phyloP scores from a whole-genome alignment of 2,888 invertebrate species.

The Steinernema carpocapsae region DNA sequence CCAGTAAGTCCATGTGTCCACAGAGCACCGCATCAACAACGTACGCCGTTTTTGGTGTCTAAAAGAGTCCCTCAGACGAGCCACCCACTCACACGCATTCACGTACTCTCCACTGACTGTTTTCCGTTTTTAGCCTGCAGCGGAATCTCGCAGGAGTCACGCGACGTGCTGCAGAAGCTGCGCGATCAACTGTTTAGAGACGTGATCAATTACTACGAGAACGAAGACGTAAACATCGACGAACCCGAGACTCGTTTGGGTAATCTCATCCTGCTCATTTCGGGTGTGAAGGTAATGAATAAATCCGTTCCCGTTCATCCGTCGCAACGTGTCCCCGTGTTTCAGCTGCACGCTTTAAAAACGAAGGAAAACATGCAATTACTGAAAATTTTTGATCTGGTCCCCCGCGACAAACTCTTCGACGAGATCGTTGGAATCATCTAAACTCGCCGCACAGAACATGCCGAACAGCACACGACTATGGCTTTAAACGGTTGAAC shows the following conservation, averaged over 20 bases:
- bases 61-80: too few species aligned
- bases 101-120: too few species aligned
- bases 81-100: too few species aligned
- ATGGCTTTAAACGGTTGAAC: constrained; percentile 30
- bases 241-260: constrained; percentile 61
- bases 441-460: too few species aligned
- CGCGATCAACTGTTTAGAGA: constrained; percentile 56
- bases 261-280: constrained; percentile 53
- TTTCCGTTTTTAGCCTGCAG: constrained; percentile 45
- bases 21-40: too few species aligned
- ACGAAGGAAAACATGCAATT: constrained; percentile 64
- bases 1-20: constrained; percentile 43
- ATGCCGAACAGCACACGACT: not conserved
- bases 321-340: not conserved
- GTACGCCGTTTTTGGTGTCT: too few species aligned
- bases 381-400: constrained; percentile 57
- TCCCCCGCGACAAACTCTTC: constrained; percentile 56
- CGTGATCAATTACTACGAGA: constrained; percentile 51
- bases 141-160: constrained; percentile 44
- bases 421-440: constrained; percentile 53
- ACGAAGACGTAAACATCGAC: constrained; percentile 47
- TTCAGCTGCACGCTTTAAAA: constrained; percentile 56
- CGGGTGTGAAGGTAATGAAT: constrained; percentile 53
- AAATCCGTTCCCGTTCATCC: not conserved
- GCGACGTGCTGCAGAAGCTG: constrained; percentile 44